Base-by-base conservation (phyloP, 2,888 invertebrate species). In the Syrphus vitripennis region DNA sequence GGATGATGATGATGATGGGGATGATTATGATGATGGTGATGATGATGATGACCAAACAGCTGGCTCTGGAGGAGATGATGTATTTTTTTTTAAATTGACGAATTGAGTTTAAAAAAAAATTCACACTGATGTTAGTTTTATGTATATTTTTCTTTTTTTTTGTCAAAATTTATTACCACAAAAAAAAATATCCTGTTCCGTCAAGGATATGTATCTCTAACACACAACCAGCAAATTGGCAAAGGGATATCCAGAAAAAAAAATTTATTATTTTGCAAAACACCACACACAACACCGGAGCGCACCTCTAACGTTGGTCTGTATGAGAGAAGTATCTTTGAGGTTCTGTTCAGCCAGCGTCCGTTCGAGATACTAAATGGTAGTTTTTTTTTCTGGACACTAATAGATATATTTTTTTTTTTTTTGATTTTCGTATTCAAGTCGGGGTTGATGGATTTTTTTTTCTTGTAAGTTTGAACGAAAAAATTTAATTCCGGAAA, bases 311-410 rank as follows among this genome's bases (percentile, higher is more conserved):
- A 57, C 63, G 61, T 69, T n/a, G n/a, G 21, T 57, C 14, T 34
- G 19, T 65, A 37, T 37, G 59, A 34, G 53, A 67, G 50, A 70
- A 74, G 53, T 69, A 61, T 45, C 71, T 77, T 29, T 55, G 40
- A 57, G 55, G 74, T 69, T 72, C 74, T 78, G 82, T 70, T 82
- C 86, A 63, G 78, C 59, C 78, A 78, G 86, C 86, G 82, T 86
- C 86, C 86, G 74, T 78, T 86, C 82, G 86, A 82, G 86, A 82
- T 82, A 86, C 86, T 86, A 50, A 86, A 82, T 50, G 70, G 59
- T 14, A 65, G 50, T 81, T 76, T 80, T 57, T 65, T 37, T 69
- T 57, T 19, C 19, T 78, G 78, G 79, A 79, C 63, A 61, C 71
- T 83, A 74, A 83, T 80, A 65, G 76, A 74, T 61, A 29, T 67